phyloP scores from a whole-genome alignment of 2,113 vertebrate genomes.

The Shinisaurus crocodilurus region DNA sequence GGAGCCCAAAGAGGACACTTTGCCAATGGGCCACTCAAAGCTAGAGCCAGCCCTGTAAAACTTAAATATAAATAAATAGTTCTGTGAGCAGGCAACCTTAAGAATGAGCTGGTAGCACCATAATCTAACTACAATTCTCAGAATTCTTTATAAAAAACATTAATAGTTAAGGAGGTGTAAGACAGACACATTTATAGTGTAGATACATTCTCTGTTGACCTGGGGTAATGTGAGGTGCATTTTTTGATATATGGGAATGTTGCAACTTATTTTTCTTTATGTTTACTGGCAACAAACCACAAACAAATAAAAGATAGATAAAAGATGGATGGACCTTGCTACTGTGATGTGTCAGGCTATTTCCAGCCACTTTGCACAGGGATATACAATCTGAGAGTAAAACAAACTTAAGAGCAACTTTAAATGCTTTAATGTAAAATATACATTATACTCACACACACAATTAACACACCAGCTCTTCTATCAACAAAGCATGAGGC shows the following conservation, averaged over 20 bases:
- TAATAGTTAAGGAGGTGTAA: neutral
- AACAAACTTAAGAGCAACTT: neutral
- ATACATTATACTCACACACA: neutral
- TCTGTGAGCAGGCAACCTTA: no score
- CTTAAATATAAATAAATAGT: no score
- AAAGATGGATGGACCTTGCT: neutral
- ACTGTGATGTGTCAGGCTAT: neutral
- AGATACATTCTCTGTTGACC: neutral
- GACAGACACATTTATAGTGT: neutral
- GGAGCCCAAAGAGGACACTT: no score
- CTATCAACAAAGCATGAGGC: neutral
- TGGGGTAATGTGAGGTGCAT: neutral
- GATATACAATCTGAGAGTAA: neutral
- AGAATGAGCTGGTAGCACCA: neutral
- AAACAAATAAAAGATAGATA: neutral
- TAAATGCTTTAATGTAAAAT: slow-evolving; percentile 1
- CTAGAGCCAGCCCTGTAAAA: no score
- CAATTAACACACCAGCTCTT: neutral
- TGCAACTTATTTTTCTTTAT: neutral
- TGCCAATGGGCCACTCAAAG: no score
- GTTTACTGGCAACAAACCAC: neutral
- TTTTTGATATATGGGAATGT: neutral
- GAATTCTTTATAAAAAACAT: neutral
- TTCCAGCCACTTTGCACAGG: neutral
- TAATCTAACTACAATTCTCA: neutral